Conservation (phyloP, 2,888 invertebrate species). For the Polietes domitor region DNA sequence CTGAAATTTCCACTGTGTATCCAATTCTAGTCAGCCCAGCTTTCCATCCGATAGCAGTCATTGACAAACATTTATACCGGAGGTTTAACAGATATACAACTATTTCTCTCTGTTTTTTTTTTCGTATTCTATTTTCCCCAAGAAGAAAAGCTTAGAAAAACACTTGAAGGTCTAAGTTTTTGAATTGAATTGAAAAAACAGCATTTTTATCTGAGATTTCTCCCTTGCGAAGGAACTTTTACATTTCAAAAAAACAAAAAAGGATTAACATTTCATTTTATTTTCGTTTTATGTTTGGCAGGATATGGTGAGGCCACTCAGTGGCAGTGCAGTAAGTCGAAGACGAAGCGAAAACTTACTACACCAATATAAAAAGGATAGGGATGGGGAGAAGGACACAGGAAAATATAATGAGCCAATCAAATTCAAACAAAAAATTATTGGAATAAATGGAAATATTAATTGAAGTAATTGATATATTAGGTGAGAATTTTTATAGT, state of each 20-base stretch:
- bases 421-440: no score
- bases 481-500: no score
- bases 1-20: not conserved
- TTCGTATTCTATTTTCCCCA: conserved; percentile 31
- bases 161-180: conserved; percentile 59
- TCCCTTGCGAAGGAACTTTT: conserved; percentile 55
- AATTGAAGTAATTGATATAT: no score
- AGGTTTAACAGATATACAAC: conserved; percentile 1
- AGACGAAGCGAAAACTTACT: not conserved
- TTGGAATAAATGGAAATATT: no score
- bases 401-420: no score
- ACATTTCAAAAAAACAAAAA: conserved; percentile 11
- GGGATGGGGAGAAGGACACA: not conserved
- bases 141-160: conserved; percentile 26
- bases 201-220: conserved; percentile 63
- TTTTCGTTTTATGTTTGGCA: conserved; percentile 11
- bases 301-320: not conserved
- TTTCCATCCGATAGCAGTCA: conserved; percentile 6
- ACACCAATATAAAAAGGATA: not conserved
- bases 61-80: conserved; percentile 28
- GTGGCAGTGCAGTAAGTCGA: not conserved
- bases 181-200: conserved; percentile 43
- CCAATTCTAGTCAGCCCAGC: conserved; percentile 10
- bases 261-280: conserved; percentile 55
- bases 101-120: not conserved